Percentiles rank a stretch among this genome's conserved stretches.
Evolutionary conservation across 30 jellyfish, hydroid and myxozoan genomes (phyloP).

Genomic region (Sanderia malayensis): DNA sequence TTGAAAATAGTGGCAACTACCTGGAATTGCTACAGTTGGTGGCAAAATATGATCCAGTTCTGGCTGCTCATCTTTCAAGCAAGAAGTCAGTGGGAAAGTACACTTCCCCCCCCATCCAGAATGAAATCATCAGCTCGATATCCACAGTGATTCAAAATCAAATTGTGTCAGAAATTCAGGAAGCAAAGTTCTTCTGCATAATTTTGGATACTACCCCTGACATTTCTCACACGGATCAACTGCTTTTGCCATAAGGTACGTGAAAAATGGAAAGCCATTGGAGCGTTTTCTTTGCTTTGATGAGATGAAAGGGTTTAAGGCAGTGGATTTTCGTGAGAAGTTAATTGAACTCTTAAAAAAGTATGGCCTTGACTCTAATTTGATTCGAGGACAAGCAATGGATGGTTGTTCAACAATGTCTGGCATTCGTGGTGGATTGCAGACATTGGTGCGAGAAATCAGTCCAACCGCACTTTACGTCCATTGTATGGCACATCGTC

Average conservation of each 20-base stretch:
- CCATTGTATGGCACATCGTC: constrained; percentile 34
- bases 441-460: not conserved
- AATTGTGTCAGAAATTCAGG: constrained; percentile 20
- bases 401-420: constrained; percentile 35
- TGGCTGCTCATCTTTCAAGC: constrained; percentile 53
- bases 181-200: constrained; percentile 41
- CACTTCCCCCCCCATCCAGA: constrained; percentile 59
- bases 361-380: constrained; percentile 36
- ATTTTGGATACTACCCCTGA: constrained; percentile 47
- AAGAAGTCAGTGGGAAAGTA: constrained; percentile 53
- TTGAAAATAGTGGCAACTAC: constrained; percentile 49
- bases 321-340: constrained; percentile 33
- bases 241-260: constrained; percentile 26
- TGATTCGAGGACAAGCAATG: constrained; percentile 31
- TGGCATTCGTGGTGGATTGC: constrained; percentile 2
- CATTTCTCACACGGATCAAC: constrained; percentile 32
- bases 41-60: constrained; percentile 43
- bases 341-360: constrained; percentile 1
- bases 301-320: constrained; percentile 22
- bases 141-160: constrained; percentile 41
- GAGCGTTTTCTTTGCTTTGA: constrained; percentile 44
- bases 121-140: constrained; percentile 38
- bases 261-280: constrained; percentile 26
- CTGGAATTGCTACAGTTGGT: constrained; percentile 51
- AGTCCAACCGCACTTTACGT: constrained; percentile 21